Conservation (phyloP, 2,888 invertebrate genomes). For the Gymnoscelis rufifasciata region DNA sequence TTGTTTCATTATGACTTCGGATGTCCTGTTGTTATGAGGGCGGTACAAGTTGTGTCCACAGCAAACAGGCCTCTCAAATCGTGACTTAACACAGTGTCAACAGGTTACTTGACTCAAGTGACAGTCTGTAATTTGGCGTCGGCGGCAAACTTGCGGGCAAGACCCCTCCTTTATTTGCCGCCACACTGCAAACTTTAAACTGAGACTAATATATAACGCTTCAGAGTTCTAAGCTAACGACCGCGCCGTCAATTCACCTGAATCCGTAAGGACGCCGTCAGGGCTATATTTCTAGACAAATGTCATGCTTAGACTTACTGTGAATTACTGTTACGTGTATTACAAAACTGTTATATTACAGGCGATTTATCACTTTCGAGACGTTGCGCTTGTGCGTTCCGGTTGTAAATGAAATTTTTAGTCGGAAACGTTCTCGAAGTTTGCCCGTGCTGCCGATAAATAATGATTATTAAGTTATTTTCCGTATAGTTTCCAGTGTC, state of each 20-base stretch:
- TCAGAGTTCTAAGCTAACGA: constrained; percentile 49
- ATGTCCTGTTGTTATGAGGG: constrained; percentile 37
- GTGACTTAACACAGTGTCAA: constrained; percentile 64
- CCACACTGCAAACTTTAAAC: constrained; percentile 66
- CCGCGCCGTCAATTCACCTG: constrained; percentile 47
- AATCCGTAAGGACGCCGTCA: constrained; percentile 37
- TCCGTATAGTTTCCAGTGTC: constrained; percentile 20
- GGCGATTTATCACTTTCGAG: constrained; percentile 17
- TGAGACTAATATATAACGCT: constrained; percentile 61
- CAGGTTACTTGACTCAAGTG: constrained; percentile 73
- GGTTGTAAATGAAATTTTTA: constrained; percentile 10
- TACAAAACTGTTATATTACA: constrained; percentile 17
- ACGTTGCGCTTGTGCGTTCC: constrained; percentile 6
- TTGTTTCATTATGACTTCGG: constrained; percentile 36
- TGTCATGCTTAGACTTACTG: constrained; percentile 32
- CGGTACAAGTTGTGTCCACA: constrained; percentile 48
- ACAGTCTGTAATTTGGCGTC: constrained; percentile 70
- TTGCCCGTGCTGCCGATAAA: constrained; percentile 15
- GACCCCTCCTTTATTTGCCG: constrained; percentile 64
- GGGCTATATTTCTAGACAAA: constrained; percentile 40
- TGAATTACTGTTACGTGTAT: constrained; percentile 28
- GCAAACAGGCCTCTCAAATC: constrained; percentile 56
- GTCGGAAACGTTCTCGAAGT: constrained; percentile 14
- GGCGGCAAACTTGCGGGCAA: constrained; percentile 57
- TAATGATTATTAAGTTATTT: constrained; percentile 20